These are phyloP conservation scores for Conus ventricosus DNA, from an alignment of 1,140 invertebrate genomes.

Conservation along the genomic window DNA sequence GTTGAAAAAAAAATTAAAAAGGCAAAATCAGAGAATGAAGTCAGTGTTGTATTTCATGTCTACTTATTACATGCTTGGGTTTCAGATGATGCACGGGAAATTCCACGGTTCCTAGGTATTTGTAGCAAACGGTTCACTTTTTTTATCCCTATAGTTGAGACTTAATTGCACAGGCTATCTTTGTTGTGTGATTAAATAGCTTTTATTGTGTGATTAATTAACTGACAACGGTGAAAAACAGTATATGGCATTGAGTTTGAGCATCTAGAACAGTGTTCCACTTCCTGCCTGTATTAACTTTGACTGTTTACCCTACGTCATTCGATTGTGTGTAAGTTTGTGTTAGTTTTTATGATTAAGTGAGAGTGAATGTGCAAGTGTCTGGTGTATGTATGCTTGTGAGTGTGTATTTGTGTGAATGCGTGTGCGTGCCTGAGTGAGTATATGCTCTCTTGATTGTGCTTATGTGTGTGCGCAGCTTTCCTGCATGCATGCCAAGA, in stretches of 20 bases:
- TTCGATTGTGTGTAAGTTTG: neutral
- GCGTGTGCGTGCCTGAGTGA: neutral
- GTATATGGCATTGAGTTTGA: too few relatives aligned
- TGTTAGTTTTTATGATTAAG: too few relatives aligned
- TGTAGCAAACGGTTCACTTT: neutral
- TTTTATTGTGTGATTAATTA: neutral
- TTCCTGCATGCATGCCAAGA: too few relatives aligned
- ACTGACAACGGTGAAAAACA: neutral
- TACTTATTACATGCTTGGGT: neutral
- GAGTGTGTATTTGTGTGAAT: neutral
- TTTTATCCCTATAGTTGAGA: neutral
- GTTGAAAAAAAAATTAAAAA: too few relatives aligned
- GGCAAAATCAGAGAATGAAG: too few relatives aligned
- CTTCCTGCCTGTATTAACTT: too few relatives aligned
- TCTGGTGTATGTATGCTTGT: too few relatives aligned
- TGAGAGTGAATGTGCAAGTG: too few relatives aligned
- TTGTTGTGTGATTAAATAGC: neutral
- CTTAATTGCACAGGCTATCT: neutral
- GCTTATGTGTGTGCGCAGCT: neutral
- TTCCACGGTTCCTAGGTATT: conserved; percentile 27
- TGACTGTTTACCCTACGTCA: neutral
- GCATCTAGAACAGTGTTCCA: too few relatives aligned
- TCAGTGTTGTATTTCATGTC: too few relatives aligned
- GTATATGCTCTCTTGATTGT: neutral
- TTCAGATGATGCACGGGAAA: conserved; percentile 32